phyloP scores from a whole-genome alignment of 2,888 invertebrate genomes.

The Clusia tigrina region DNA sequence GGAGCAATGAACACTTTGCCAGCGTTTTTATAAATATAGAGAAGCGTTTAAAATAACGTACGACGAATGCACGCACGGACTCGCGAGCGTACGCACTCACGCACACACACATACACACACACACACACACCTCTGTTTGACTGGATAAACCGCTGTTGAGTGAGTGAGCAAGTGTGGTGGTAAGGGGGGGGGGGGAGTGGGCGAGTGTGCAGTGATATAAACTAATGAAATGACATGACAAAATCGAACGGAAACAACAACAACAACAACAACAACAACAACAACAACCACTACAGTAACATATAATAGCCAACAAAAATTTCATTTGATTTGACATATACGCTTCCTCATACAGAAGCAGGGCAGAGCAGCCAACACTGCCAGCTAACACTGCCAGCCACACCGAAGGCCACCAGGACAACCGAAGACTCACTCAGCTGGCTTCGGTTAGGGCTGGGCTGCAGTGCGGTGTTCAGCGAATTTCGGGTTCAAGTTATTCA shows the following conservation, averaged over 20 bases:
- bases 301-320: not conserved
- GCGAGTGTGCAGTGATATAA: not conserved
- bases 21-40: not conserved
- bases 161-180: too few relatives aligned
- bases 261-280: not conserved
- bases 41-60: not conserved
- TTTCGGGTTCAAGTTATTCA: too few relatives aligned
- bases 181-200: too few relatives aligned
- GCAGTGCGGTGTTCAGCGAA: too few relatives aligned
- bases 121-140: slow-evolving; percentile 7
- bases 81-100: slow-evolving; percentile 17
- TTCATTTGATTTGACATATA: not conserved
- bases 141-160: too few relatives aligned
- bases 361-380: too few relatives aligned
- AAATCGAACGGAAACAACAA: not conserved
- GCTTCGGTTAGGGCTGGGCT: too few relatives aligned
- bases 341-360: too few relatives aligned
- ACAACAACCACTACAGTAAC: not conserved
- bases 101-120: slow-evolving; percentile 2
- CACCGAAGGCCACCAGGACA: too few relatives aligned
- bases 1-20: not conserved
- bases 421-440: too few relatives aligned
- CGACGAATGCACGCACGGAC: not conserved
- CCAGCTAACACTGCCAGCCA: too few relatives aligned
- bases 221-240: slow-evolving; percentile 12